Evolutionary conservation across 2,113 vertebrate genomes (phyloP).

Genomic region (Amazona vittata): DNA sequence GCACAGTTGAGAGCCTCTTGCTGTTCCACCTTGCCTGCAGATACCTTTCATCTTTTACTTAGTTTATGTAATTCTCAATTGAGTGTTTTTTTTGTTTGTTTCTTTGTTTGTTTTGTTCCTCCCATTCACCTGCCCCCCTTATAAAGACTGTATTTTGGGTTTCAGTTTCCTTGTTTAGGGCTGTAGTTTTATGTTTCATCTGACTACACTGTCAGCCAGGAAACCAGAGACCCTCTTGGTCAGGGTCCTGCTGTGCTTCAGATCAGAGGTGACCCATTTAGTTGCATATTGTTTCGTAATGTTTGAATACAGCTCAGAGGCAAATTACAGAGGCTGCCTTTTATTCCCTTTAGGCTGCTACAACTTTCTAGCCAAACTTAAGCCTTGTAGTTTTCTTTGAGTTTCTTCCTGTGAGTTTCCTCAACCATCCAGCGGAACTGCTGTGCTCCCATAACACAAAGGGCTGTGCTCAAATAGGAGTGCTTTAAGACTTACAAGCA

Average conservation of each 20-base stretch:
- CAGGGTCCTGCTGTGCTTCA: neutral
- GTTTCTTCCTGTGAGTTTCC: neutral
- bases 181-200: neutral
- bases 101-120: too few species aligned
- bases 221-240: neutral
- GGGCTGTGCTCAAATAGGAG: accelerated
- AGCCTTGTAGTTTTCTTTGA: neutral
- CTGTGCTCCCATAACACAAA: neutral
- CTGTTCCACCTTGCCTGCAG: neutral
- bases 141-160: neutral
- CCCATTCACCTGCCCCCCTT: accelerated
- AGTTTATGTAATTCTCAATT: neutral
- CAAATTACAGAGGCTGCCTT: neutral
- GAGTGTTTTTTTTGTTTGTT: neutral
- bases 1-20: neutral
- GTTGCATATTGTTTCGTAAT: neutral
- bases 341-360: neutral
- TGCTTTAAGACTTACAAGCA: neutral
- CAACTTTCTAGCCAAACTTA: neutral
- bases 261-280: neutral
- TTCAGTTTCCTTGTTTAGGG: neutral
- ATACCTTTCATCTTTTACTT: neutral
- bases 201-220: neutral
- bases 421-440: neutral
- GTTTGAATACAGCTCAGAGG: neutral